Conservation (phyloP, 35 echinoderm and acorn worm genomes). For the Antedon bifida region DNA sequence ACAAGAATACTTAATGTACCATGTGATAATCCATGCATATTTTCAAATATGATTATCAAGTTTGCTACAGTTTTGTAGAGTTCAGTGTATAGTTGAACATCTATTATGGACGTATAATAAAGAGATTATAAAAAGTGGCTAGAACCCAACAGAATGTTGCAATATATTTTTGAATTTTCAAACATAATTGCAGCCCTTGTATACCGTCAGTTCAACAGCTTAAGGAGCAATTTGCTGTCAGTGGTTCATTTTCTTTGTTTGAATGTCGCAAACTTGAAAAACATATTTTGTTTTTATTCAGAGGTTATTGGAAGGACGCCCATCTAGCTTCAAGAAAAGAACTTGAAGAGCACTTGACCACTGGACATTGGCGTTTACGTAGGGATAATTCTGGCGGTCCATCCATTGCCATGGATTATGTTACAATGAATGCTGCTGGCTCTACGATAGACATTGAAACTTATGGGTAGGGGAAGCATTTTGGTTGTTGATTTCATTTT, state of each 20-base stretch:
- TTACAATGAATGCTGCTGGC: slow-evolving; percentile 6
- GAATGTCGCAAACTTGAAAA: too few species aligned
- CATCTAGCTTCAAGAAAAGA: slow-evolving; percentile 25
- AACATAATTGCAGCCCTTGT: too few species aligned
- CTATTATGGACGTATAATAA: too few species aligned
- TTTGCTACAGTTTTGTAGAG: too few species aligned
- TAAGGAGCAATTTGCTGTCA: too few species aligned
- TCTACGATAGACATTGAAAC: slow-evolving; percentile 19
- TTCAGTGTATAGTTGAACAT: too few species aligned
- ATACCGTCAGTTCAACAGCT: too few species aligned
- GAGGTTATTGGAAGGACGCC: slow-evolving; percentile 15
- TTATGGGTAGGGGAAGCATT: background rate
- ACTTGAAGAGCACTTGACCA: slow-evolving; percentile 42
- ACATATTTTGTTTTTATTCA: background rate
- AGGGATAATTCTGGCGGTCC: background rate
- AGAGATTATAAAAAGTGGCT: too few species aligned
- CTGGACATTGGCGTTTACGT: slow-evolving; percentile 27
- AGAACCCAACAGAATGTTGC: too few species aligned
- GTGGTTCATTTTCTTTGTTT: too few species aligned
- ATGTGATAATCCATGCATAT: background rate
- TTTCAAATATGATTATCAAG: too few species aligned
- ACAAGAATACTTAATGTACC: background rate
- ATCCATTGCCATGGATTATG: slow-evolving; percentile 13
- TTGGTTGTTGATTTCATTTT: background rate
- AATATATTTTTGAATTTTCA: too few species aligned